phyloP scores from a whole-genome alignment of 2,797 vertebrate species.

The Macropus fuliginosus region DNA sequence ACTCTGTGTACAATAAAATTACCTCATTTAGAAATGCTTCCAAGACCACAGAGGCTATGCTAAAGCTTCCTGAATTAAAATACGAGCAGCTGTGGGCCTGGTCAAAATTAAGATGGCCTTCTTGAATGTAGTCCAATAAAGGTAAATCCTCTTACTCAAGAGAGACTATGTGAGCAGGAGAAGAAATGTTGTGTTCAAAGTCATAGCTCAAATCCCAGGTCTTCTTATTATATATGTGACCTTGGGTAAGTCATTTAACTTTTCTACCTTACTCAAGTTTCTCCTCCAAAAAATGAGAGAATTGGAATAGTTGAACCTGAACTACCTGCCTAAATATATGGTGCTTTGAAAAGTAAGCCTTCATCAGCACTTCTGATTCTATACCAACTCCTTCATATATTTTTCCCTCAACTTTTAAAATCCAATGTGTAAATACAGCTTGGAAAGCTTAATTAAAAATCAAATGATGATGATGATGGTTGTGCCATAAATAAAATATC shows the following conservation, averaged over 20 bases:
- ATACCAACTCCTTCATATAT: conserved; percentile 58
- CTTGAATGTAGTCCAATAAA: conserved; percentile 73
- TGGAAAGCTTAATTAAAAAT: conserved; percentile 73
- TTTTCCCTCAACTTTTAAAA: conserved; percentile 56
- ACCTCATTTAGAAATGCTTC: conserved; percentile 80
- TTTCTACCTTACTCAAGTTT: background rate
- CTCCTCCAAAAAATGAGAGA: background rate
- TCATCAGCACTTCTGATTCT: conserved; percentile 53
- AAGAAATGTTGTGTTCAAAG: background rate
- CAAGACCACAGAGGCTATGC: conserved; percentile 56
- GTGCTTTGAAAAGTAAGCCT: conserved; percentile 27
- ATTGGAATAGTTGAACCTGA: background rate
- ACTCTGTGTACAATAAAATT: conserved; percentile 82
- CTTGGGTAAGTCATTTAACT: conserved; percentile 53
- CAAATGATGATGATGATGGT: background rate
- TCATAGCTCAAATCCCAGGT: background rate
- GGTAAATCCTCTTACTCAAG: background rate
- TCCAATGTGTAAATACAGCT: conserved; percentile 1
- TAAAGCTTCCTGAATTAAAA: conserved; percentile 73
- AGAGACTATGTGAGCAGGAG: background rate
- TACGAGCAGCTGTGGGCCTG: conserved; percentile 32
- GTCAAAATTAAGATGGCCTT: conserved; percentile 62
- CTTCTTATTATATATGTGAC: background rate
- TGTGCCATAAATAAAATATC: background rate
- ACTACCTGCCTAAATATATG: background rate